Evolutionary conservation across 2,888 invertebrate species (phyloP).

Genomic region (Caenorhabditis macrosperma): DNA sequence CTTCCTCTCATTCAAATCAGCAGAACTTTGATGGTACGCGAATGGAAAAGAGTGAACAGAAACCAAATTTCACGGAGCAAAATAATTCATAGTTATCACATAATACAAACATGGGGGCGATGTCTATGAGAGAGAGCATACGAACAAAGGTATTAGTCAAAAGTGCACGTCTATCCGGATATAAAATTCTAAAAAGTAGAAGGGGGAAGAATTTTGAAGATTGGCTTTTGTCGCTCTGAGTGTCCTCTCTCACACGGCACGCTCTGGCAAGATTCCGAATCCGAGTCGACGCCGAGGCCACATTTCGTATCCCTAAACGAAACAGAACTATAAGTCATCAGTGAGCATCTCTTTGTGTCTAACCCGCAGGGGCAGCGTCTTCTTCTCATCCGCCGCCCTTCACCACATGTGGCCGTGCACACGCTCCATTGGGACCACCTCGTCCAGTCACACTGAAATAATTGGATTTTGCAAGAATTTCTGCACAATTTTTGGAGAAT

Average conservation of each 20-base stretch:
- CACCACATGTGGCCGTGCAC: slow-evolving; percentile 69
- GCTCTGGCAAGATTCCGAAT: slow-evolving; percentile 57
- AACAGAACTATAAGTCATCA: neutral
- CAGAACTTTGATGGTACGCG: neutral
- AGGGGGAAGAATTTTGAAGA: slow-evolving; percentile 46
- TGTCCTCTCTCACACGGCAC: slow-evolving; percentile 33
- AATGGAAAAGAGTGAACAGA: neutral
- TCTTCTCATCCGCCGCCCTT: slow-evolving; percentile 63
- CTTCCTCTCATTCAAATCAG: neutral
- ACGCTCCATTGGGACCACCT: slow-evolving; percentile 72
- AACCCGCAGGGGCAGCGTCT: slow-evolving; percentile 71
- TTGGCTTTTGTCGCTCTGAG: slow-evolving; percentile 43
- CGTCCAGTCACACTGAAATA: slow-evolving; percentile 69
- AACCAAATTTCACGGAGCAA: neutral
- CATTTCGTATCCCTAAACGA: slow-evolving; percentile 55
- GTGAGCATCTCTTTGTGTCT: neutral
- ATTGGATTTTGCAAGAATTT: slow-evolving; percentile 23
- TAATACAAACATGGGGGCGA: slow-evolving; percentile 29
- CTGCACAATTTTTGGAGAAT: slow-evolving; percentile 4
- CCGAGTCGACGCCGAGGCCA: slow-evolving; percentile 60
- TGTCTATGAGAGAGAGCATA: slow-evolving; percentile 26
- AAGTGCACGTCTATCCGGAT: neutral
- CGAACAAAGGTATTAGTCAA: neutral
- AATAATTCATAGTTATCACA: neutral
- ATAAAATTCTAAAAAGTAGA: neutral